phyloP scores from a whole-genome alignment of 1,140 invertebrate species.

The Drosophila prosaltans region DNA sequence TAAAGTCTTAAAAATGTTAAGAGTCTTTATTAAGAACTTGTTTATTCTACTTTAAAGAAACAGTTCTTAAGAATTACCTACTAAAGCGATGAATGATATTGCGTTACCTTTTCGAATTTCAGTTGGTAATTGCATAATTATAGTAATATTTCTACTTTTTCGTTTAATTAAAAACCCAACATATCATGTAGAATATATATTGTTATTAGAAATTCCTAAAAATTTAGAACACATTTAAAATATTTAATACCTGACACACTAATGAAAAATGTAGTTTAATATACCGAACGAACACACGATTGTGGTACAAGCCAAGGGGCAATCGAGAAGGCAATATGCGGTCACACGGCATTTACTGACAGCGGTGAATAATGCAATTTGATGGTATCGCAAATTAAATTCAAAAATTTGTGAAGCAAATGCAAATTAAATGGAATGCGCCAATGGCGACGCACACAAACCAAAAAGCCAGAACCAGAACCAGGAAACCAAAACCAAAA shows the following conservation, averaged over 20 bases:
- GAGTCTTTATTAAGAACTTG: no score
- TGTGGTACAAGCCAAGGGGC: conserved; percentile 27
- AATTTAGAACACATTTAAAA: background rate
- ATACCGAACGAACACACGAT: conserved; percentile 34
- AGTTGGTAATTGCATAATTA: no score
- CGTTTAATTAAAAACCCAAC: background rate
- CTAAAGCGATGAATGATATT: no score
- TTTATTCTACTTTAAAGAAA: background rate
- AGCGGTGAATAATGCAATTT: conserved; percentile 60
- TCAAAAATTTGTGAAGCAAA: conserved; percentile 47
- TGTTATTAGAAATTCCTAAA: background rate
- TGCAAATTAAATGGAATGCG: conserved; percentile 57
- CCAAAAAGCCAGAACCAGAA: conserved; percentile 9
- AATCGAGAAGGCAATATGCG: background rate
- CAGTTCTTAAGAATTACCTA: background rate
- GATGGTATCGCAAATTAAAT: conserved; percentile 57
- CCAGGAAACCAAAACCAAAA: conserved; percentile 28
- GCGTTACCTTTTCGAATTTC: no score
- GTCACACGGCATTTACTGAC: background rate
- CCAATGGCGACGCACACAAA: conserved; percentile 10
- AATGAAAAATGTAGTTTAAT: background rate
- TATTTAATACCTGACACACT: background rate
- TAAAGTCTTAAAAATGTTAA: no score
- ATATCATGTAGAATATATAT: background rate
- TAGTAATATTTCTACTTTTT: no score